phyloP scores from a whole-genome alignment of 2,113 vertebrate genomes.

The Sinocyclocheilus rhinocerous region DNA sequence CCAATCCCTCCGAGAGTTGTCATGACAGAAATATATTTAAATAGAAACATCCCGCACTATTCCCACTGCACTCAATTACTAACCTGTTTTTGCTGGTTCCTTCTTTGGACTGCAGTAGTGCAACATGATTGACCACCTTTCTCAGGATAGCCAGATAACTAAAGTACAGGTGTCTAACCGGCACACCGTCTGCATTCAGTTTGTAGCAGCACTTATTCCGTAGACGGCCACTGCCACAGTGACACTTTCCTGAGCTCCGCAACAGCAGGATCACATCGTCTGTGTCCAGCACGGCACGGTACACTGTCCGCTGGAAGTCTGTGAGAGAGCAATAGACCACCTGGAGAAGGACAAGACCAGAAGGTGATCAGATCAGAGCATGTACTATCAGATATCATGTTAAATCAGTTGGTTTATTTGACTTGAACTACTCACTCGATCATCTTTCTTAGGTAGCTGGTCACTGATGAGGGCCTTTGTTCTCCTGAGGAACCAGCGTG shows the following conservation, averaged over 20 bases:
- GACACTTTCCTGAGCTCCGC: conserved; percentile 81
- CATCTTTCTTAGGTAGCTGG: conserved; percentile 92
- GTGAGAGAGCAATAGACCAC: conserved; percentile 95
- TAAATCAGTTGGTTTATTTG: background rate
- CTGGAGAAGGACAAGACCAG: conserved; percentile 71
- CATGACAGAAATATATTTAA: too few relatives aligned
- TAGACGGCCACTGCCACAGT: conserved; percentile 82
- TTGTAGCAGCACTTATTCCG: conserved; percentile 88
- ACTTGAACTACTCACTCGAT: conserved; percentile 79
- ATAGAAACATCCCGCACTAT: too few relatives aligned
- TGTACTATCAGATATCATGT: background rate
- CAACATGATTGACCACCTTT: conserved; percentile 90
- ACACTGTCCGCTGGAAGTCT: conserved; percentile 89
- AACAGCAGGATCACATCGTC: conserved; percentile 87
- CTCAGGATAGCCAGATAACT: conserved; percentile 90
- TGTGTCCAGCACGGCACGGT: conserved; percentile 85
- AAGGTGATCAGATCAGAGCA: background rate
- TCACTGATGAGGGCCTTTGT: conserved; percentile 87
- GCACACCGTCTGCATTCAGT: conserved; percentile 82
- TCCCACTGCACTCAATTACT: background rate
- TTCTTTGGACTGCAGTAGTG: conserved; percentile 81
- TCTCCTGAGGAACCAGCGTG: conserved; percentile 86
- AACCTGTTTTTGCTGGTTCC: conserved; percentile 87
- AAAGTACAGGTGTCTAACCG: conserved; percentile 81
- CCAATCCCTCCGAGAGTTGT: too few relatives aligned